Evolutionary conservation across 2,113 vertebrate species (phyloP).

Genomic region (Gopherus evgoodei): DNA sequence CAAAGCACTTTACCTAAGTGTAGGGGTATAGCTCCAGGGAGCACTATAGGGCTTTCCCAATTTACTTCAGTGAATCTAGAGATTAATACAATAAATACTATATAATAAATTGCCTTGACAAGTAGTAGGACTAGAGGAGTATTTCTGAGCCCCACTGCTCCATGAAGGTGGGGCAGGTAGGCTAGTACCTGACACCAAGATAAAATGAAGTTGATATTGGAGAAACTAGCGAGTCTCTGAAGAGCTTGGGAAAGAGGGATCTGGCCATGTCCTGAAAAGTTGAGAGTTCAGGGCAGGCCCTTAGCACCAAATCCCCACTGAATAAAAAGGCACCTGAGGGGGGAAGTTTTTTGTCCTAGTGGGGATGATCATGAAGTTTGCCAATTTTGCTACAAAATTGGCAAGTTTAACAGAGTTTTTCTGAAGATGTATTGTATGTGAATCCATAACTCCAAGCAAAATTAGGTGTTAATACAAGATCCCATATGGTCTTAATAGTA

Average conservation of each 20-base stretch:
- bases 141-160: neutral
- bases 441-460: neutral
- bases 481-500: neutral
- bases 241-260: neutral
- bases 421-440: neutral
- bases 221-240: neutral
- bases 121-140: neutral
- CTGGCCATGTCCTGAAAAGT: neutral
- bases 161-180: neutral
- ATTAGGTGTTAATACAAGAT: neutral
- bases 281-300: neutral
- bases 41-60: neutral
- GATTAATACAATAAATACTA: neutral
- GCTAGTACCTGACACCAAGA: neutral
- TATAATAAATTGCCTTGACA: neutral
- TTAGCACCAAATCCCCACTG: neutral
- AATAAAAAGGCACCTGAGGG: too few relatives aligned
- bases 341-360: neutral
- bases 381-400: neutral
- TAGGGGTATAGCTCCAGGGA: neutral
- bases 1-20: neutral
- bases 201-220: neutral
- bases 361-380: too few relatives aligned
- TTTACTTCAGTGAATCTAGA: neutral
- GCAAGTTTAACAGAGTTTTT: neutral